A percentile compares a stretch with the other conserved stretches of the same genome.
These are phyloP conservation scores for Cercopithecus mitis DNA, from an alignment of 2,797 vertebrate genomes.

Conservation along the genomic window DNA sequence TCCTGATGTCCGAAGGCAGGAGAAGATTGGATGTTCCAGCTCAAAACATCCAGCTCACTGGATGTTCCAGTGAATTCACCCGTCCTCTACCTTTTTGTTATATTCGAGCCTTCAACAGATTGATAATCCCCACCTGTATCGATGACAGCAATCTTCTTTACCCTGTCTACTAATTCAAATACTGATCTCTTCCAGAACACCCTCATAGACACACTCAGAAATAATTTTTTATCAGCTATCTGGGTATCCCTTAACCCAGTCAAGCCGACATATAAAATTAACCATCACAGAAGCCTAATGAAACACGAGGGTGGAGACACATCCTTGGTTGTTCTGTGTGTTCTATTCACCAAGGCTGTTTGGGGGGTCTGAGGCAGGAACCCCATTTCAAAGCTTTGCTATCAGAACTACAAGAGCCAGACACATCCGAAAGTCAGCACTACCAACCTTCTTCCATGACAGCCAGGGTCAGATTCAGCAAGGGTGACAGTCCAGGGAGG, in stretches of 20 bases:
- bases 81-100: background rate
- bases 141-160: background rate
- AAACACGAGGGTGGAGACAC: too few species aligned
- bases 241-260: background rate
- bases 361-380: background rate
- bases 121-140: background rate
- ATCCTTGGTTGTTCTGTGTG: too few species aligned
- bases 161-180: background rate
- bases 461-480: background rate
- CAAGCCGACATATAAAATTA: background rate
- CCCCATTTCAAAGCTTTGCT: background rate
- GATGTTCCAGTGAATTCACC: too few species aligned
- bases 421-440: background rate
- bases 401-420: background rate
- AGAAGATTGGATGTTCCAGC: background rate
- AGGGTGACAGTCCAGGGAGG: too few species aligned
- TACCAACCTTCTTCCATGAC: rapidly evolving
- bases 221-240: background rate
- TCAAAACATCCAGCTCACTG: too few species aligned
- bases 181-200: background rate
- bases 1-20: background rate
- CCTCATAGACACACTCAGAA: background rate
- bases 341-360: background rate
- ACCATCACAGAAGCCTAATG: background rate
- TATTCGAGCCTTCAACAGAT: background rate